phyloP scores from a whole-genome alignment of 2,888 invertebrate species.

The Tetragonula carbonaria region DNA sequence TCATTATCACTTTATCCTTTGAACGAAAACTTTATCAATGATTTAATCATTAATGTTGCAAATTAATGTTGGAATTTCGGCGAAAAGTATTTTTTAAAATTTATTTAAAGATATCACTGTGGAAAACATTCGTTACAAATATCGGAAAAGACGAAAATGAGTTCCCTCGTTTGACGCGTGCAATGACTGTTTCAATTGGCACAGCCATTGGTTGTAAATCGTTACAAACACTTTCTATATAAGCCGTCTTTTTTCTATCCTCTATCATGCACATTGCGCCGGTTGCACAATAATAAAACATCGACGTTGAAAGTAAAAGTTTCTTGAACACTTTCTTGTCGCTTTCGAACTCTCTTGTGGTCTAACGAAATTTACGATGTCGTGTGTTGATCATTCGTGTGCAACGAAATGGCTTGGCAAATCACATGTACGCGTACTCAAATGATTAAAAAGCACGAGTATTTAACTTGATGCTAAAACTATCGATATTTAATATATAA shows the following conservation, averaged over 20 bases:
- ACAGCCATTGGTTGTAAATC: constrained; percentile 7
- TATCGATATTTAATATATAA: background rate
- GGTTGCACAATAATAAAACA: constrained; percentile 37
- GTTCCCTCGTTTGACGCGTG: background rate
- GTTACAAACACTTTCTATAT: constrained; percentile 24
- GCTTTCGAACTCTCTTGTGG: constrained; percentile 2
- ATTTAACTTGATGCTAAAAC: background rate
- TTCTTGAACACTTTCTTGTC: constrained; percentile 6
- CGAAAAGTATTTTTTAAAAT: background rate
- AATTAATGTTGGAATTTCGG: too few species aligned
- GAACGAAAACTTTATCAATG: too few species aligned
- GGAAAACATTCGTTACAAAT: background rate
- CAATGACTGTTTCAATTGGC: background rate
- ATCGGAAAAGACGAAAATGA: background rate
- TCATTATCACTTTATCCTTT: background rate
- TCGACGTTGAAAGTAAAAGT: constrained; percentile 38
- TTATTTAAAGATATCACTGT: background rate
- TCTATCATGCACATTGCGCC: constrained; percentile 15
- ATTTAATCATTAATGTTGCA: too few species aligned
- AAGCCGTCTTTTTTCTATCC: constrained; percentile 1
- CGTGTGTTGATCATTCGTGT: background rate
- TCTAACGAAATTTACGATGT: background rate
- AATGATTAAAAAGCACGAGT: background rate
- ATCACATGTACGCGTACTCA: background rate
- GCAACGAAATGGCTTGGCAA: background rate